Conservation (phyloP, 1,140 invertebrate genomes). For the Drosophila bocqueti region DNA sequence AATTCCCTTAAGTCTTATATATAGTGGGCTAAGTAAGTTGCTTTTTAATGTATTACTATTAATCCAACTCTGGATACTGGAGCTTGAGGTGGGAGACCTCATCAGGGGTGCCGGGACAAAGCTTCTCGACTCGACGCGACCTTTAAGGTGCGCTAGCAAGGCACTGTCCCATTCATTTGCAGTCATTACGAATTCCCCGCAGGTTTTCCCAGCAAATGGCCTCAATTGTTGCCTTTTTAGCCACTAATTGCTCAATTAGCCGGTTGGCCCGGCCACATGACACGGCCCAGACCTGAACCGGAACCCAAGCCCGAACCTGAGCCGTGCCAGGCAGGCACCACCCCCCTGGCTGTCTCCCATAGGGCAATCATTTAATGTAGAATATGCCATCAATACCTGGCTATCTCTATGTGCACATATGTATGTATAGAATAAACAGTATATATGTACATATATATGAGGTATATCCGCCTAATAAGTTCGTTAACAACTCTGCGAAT, state of each 20-base stretch:
- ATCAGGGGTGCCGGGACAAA: neutral
- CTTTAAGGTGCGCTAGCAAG: conserved; percentile 39
- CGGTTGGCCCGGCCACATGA: conserved; percentile 48
- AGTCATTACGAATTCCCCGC: conserved; percentile 56
- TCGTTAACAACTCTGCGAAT: conserved; percentile 74
- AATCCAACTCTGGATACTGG: neutral
- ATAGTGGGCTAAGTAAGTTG: neutral
- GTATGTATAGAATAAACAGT: conserved; percentile 2
- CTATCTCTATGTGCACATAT: conserved; percentile 1
- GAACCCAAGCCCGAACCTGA: conserved; percentile 1
- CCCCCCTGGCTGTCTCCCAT: neutral
- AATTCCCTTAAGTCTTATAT: neutral
- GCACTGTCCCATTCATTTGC: conserved; percentile 49
- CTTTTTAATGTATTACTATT: too few relatives aligned
- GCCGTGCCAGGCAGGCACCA: conserved; percentile 6
- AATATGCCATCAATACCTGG: conserved; percentile 5
- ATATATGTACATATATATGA: conserved; percentile 8
- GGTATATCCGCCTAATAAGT: conserved; percentile 68
- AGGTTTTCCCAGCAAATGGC: conserved; percentile 59
- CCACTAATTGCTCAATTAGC: conserved; percentile 63
- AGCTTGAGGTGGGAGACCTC: neutral
- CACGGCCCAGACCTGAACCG: conserved; percentile 28
- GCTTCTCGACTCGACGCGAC: conserved; percentile 18
- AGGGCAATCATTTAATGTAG: conserved; percentile 50
- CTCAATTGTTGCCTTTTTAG: conserved; percentile 59